Evolutionary conservation across 2,888 invertebrate species (phyloP).

Genomic region (Papilio gigon): DNA sequence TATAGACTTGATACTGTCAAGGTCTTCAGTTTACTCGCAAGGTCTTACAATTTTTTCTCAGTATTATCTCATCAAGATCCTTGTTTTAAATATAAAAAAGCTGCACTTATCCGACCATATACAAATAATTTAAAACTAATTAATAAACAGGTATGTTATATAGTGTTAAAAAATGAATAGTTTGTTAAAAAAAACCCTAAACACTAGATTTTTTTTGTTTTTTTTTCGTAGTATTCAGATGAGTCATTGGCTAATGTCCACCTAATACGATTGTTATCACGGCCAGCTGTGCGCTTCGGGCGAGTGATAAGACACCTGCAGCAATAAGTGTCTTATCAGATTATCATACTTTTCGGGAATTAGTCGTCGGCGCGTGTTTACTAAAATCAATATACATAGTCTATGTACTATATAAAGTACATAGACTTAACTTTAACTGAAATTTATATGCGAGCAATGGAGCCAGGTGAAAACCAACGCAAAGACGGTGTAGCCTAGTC

Average conservation of each 20-base stretch:
- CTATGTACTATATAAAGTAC: no score
- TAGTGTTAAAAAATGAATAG: no score
- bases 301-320: slow-evolving; percentile 15
- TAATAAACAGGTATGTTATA: no score
- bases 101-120: background rate
- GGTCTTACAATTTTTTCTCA: background rate
- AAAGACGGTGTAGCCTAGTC: no score
- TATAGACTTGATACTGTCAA: background rate
- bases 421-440: no score
- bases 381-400: no score
- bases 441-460: no score
- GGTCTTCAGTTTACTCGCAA: background rate
- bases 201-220: slow-evolving; percentile 4
- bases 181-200: background rate
- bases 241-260: background rate
- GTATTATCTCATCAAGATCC: background rate
- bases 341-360: background rate
- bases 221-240: background rate
- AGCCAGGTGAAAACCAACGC: no score
- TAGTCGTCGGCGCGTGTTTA: background rate
- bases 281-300: background rate
- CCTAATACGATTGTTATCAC: background rate
- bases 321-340: background rate
- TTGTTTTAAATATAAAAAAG: background rate
- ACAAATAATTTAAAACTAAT: background rate